phyloP scores from a whole-genome alignment of 1,140 invertebrate genomes.

The Calliopsis andreniformis region DNA sequence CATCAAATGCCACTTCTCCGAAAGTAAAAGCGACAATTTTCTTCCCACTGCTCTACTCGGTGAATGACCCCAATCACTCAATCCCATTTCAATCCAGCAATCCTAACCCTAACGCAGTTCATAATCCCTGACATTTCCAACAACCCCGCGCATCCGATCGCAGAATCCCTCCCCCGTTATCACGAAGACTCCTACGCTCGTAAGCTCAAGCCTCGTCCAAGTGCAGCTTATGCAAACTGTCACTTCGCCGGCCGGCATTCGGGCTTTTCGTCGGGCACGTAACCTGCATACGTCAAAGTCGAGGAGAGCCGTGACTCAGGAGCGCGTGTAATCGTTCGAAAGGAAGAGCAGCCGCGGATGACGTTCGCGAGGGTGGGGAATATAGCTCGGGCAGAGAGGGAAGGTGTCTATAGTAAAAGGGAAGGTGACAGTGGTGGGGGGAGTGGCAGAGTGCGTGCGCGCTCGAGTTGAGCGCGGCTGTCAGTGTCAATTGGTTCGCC shows the following conservation, averaged over 20 bases:
- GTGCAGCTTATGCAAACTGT: not conserved
- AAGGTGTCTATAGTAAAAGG: conserved; percentile 7
- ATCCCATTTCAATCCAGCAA: no score
- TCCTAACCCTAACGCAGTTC: no score
- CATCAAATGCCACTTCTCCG: no score
- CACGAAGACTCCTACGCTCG: no score
- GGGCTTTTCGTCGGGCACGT: conserved; percentile 2
- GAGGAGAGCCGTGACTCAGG: conserved; percentile 31
- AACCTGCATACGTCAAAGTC: conserved; percentile 27
- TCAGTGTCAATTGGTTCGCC: conserved; percentile 63
- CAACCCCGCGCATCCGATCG: no score
- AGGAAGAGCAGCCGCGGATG: conserved; percentile 16
- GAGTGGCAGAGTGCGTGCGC: conserved; percentile 47
- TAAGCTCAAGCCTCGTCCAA: conserved; percentile 2
- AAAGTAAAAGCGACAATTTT: no score
- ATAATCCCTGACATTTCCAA: no score
- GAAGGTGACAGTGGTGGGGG: conserved; percentile 5
- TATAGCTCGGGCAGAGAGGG: not conserved
- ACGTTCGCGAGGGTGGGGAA: conserved; percentile 1
- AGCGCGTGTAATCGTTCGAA: conserved; percentile 3
- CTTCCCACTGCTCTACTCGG: no score
- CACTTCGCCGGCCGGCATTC: conserved; percentile 27
- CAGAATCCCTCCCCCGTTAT: no score
- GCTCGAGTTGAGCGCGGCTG: conserved; percentile 48
- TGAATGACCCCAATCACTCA: no score